Conservation (phyloP, 2,888 invertebrate species). For the Tineola bisselliella region DNA sequence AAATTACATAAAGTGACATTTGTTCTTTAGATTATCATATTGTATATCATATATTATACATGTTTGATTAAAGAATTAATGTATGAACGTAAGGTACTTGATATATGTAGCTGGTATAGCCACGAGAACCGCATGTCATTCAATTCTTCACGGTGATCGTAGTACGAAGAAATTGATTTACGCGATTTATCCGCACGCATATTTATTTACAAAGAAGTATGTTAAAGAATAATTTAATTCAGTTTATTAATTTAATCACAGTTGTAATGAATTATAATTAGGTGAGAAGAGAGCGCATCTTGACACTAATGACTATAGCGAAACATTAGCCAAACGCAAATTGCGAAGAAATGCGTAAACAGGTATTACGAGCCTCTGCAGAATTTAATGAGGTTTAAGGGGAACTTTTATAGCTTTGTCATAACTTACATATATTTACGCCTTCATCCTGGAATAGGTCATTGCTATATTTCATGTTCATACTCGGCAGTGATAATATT, state of each 20-base stretch:
- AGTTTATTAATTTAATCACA: not conserved
- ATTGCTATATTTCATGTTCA: not conserved
- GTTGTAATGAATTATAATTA: slow-evolving; percentile 57
- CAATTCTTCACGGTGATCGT: slow-evolving; percentile 50
- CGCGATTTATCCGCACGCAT: slow-evolving; percentile 18
- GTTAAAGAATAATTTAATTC: not conserved
- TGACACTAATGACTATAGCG: slow-evolving; percentile 48
- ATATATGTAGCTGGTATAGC: slow-evolving; percentile 19
- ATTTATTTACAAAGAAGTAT: not conserved
- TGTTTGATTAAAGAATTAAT: not conserved
- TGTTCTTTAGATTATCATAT: not conserved
- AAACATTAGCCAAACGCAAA: slow-evolving; percentile 60
- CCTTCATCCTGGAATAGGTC: not conserved
- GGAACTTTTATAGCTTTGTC: slow-evolving; percentile 28
- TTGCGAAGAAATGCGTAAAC: slow-evolving; percentile 57
- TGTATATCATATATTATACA: not conserved
- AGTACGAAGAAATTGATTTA: slow-evolving; percentile 53
- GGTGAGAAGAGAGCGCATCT: slow-evolving; percentile 33
- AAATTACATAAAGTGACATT: not conserved
- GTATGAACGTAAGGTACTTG: not conserved
- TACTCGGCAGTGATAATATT: not conserved
- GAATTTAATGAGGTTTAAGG: slow-evolving; percentile 39
- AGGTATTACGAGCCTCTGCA: slow-evolving; percentile 49
- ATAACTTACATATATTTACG: slow-evolving; percentile 17
- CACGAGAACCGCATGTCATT: slow-evolving; percentile 56